Base-by-base conservation (phyloP, 2,888 invertebrate species). In the Drosophila meridionalis region DNA sequence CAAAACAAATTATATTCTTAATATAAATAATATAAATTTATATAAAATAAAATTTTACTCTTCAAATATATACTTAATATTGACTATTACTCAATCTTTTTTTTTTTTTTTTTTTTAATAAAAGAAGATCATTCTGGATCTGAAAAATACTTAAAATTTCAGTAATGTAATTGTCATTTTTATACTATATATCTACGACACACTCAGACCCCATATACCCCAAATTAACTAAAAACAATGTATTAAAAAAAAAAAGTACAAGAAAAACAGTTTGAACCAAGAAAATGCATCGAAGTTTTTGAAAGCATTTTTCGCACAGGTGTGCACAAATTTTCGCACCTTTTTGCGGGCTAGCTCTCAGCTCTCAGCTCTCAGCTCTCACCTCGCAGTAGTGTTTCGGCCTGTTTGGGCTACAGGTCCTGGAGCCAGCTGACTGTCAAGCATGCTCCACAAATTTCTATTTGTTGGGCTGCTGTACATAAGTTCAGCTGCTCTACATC, bases 231-330 rank as follows among this genome's bases (percentile, higher is more conserved):
- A 2, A 14, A 42, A 42, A 26, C 12, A 68, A 56, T 6, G 56
- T 38, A 43, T 50, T 9, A 32, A 32, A 60, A 55, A 47, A 47
- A 52, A 55, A 40, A 55, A 34, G 5, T 36, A 5, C 36, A 55
- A 38, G 55, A 11, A 42, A 42, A 32, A 65, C 20, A 55, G 43
- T 64, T 76, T 69, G 53, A 69, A 58, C 53, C 47, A 62, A 66
- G 74, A 53, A 80, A 83, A 82, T 76, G 78, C 82, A 84, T 72
- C 57, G 71, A 85, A 85, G 85, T 85, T 85, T 87, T 77, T 84
- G 85, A 85, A 85, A 87, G 87, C 82, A 84, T 81, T 85, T 84
- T 87, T 84, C 76, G 82, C 84, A 77, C 85, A 85, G 85, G 85
- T 85, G 85, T 84, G 83, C 83, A 78, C 71, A 78, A 80, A 78